Evolutionary conservation across 1,140 invertebrate species (phyloP), one percentile per base, ranked within the genome.

Genomic region (Hyles vespertilio): DNA sequence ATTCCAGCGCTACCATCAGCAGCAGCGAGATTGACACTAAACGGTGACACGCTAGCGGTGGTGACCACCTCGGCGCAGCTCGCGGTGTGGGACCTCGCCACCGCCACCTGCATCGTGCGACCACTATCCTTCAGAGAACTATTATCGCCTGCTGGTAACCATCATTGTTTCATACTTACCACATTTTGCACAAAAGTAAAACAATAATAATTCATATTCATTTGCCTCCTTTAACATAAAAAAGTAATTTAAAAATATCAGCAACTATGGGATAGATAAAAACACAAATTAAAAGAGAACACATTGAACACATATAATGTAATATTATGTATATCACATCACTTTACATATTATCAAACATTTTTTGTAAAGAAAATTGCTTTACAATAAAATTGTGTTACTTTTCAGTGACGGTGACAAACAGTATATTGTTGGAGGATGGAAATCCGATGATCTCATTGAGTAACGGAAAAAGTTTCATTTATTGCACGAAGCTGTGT

Each of bases 391-490:
- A 22, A 22, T 22, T 22, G 22, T 22, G 46, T 56, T 51, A 68
- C 11, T 57, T 89, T 87, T 66, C 83, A 90, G 90, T 89, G 11
- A 89, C 80, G n/a, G 90, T 94, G 5, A 87, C 87, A 52, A 91
- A 91, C 55, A 91, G 91, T 67, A 81, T 86, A n/a, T 67, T 95
- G 12, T 89, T 93, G 22, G 87, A 92, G 6, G 85, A 92, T 56
- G 92, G 93, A 36, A 88, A 91, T 63, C 93, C 94, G 2, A 79
- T 94, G 57, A 81, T 95, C 53, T 91, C 92, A 34, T 78, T 95
- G 11, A 93, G 91, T 10, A 94, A 92, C 69, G 93, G 93, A 8
- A 92, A 92, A 81, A 92, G 92, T 22, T 95, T 93, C 71, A 91
- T 93, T 32, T 95, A 92, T 70, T 92, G 91, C 63, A 73, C 89